Evolutionary conservation across 2,113 vertebrate species (phyloP).

Genomic region (Oreochromis aureus): DNA sequence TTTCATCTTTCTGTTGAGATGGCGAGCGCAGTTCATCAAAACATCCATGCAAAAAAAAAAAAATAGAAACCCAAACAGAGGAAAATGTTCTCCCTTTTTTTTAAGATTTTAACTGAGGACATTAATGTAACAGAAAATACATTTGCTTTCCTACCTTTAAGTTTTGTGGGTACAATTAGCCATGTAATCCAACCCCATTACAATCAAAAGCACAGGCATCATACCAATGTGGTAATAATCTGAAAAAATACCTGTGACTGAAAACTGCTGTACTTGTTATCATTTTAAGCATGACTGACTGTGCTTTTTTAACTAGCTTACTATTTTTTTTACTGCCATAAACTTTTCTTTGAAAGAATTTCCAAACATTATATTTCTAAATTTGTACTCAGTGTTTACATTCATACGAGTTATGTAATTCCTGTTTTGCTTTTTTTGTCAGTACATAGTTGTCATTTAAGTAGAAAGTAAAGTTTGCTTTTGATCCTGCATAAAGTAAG

Average conservation of each 20-base stretch:
- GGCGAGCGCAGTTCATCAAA: background rate
- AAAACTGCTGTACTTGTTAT: constrained; percentile 52
- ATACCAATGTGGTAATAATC: background rate
- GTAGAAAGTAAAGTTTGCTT: background rate
- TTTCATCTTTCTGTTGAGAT: background rate
- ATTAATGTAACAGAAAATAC: background rate
- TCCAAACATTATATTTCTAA: background rate
- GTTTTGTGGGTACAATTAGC: background rate
- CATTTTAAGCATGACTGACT: background rate
- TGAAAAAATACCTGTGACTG: background rate
- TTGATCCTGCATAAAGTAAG: background rate
- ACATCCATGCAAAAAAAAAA: background rate
- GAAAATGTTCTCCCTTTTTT: background rate
- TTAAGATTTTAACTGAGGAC: background rate
- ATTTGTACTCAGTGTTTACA: constrained; percentile 57
- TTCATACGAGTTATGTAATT: constrained; percentile 23
- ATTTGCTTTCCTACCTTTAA: background rate
- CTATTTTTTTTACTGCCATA: background rate
- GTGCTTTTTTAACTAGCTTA: background rate
- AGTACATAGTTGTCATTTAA: background rate
- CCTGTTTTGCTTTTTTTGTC: background rate
- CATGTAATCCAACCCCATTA: background rate
- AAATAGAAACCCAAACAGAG: background rate
- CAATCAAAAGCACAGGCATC: background rate
- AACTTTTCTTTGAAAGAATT: background rate